Percentiles rank a stretch among this genome's conserved stretches.
Evolutionary conservation across 2,113 vertebrate species (phyloP).

Genomic region (Oryzias celebensis): DNA sequence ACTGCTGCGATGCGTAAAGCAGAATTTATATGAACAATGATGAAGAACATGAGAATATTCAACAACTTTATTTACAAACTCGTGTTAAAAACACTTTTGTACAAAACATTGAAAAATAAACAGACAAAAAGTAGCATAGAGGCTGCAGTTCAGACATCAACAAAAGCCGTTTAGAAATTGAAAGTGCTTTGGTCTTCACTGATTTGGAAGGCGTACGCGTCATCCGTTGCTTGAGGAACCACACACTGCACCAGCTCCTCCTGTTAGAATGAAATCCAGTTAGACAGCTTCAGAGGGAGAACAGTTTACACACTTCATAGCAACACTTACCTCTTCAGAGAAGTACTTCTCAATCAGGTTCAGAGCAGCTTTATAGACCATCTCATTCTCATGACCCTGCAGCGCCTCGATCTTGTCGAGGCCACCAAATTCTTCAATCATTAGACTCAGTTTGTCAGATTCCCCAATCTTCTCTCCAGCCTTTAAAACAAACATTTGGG

Average conservation of each 20-base stretch:
- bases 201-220: conserved; percentile 88
- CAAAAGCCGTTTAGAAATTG: conserved; percentile 78
- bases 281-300: neutral
- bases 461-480: conserved; percentile 94
- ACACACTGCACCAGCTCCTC: conserved; percentile 87
- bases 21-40: neutral
- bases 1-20: no score
- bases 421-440: conserved; percentile 94
- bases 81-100: conserved; percentile 60
- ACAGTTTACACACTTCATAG: neutral
- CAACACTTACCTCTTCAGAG: conserved; percentile 84
- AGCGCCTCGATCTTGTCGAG: conserved; percentile 92
- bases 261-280: conserved; percentile 50
- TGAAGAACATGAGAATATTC: neutral
- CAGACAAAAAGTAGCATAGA: conserved; percentile 38
- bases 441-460: conserved; percentile 89
- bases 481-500: conserved; percentile 61
- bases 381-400: conserved; percentile 92
- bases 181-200: conserved; percentile 83
- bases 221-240: conserved; percentile 84
- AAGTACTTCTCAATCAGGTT: conserved; percentile 96
- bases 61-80: conserved; percentile 76
- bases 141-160: conserved; percentile 45
- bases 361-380: conserved; percentile 88
- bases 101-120: conserved; percentile 62